Evolutionary conservation across 2,113 vertebrate species (phyloP).

Genomic region (Ahaetulla prasina): DNA sequence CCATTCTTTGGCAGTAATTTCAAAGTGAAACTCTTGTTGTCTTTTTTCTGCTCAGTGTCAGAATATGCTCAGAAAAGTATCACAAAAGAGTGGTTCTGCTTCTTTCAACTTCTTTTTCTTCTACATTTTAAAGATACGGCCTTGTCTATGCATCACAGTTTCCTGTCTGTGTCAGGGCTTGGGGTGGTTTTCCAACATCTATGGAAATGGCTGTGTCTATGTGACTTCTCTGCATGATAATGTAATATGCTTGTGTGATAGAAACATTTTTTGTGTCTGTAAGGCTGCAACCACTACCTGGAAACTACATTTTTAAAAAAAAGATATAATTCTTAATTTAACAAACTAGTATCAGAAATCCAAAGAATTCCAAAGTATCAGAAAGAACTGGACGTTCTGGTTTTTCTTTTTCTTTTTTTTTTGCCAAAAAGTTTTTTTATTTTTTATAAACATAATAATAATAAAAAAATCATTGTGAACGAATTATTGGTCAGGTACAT

Average conservation of each 20-base stretch:
- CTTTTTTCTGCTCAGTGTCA: slow-evolving; percentile 27
- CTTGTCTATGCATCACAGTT: not conserved
- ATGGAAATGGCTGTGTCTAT: not conserved
- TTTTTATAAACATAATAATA: too few species aligned
- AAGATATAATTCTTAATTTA: not conserved
- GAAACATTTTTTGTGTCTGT: slow-evolving; percentile 43
- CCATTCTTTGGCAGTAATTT: not conserved
- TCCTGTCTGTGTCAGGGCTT: not conserved
- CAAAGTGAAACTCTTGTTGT: slow-evolving; percentile 20
- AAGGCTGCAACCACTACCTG: slow-evolving; percentile 3
- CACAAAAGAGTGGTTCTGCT: slow-evolving; percentile 12
- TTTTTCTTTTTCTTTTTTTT: too few species aligned
- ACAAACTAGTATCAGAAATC: not conserved
- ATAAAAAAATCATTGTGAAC: too few species aligned
- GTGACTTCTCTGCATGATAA: slow-evolving; percentile 50
- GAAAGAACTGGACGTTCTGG: too few species aligned
- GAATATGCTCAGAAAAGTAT: not conserved
- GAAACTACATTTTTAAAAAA: not conserved
- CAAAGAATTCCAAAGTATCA: too few species aligned
- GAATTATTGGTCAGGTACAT: too few species aligned
- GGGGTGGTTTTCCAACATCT: slow-evolving; percentile 31
- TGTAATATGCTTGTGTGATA: slow-evolving; percentile 16
- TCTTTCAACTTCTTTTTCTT: slow-evolving; percentile 29
- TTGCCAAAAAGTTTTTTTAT: too few species aligned
- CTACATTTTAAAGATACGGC: slow-evolving; percentile 12